Evolutionary conservation across 2,888 invertebrate species (phyloP).

Genomic region (Agapetus fuscipes): DNA sequence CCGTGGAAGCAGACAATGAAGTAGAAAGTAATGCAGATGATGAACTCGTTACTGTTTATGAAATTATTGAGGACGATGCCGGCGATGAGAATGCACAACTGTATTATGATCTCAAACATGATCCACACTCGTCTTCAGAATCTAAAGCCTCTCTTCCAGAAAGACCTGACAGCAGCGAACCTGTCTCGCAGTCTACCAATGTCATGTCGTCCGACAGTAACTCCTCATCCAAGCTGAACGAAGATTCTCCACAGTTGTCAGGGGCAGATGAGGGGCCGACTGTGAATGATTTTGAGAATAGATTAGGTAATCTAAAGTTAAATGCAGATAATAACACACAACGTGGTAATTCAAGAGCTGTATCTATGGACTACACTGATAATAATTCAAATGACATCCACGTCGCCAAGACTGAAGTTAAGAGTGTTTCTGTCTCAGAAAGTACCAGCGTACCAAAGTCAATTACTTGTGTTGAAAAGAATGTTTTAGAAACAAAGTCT

Average conservation of each 20-base stretch:
- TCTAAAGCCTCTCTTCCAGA: not conserved
- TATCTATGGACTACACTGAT: not conserved
- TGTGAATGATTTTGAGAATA: conserved; percentile 11
- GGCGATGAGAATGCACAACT: conserved; percentile 30
- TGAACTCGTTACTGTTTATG: conserved; percentile 42
- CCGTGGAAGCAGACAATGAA: conserved; percentile 11
- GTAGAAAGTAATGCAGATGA: conserved; percentile 28
- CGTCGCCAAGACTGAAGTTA: conserved; percentile 4
- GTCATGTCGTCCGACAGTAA: conserved; percentile 11
- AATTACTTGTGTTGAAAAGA: too few species aligned
- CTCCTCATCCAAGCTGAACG: not conserved
- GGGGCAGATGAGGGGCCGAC: not conserved
- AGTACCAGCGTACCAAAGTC: too few species aligned
- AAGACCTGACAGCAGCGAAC: not conserved
- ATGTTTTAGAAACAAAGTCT: too few species aligned
- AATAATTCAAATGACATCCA: not conserved
- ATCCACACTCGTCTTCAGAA: not conserved
- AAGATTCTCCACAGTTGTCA: too few species aligned
- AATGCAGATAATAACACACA: not conserved
- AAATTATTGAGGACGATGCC: conserved; percentile 37
- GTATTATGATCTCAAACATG: conserved; percentile 33
- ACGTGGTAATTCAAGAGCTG: not conserved
- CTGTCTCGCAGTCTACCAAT: too few species aligned
- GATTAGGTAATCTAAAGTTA: conserved; percentile 10
- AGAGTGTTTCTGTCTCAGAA: not conserved